These are phyloP conservation scores for Hyaena hyaena DNA, from an alignment of 2,113 vertebrate genomes.

Conservation along the genomic window DNA sequence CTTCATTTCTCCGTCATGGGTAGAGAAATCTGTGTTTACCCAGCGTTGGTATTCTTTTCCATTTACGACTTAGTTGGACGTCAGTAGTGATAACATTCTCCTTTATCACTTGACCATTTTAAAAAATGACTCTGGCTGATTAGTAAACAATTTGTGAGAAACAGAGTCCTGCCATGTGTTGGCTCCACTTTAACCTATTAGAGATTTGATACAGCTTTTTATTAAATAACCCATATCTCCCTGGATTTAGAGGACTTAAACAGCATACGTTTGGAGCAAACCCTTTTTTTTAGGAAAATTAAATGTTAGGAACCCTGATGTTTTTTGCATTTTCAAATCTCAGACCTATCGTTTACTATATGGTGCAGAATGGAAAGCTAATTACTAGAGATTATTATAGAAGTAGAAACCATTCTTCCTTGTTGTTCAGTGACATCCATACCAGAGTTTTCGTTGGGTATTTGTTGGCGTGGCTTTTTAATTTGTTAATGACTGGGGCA, in stretches of 20 bases:
- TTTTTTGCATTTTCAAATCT: neutral
- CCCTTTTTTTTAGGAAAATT: neutral
- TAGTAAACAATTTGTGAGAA: conserved; percentile 21
- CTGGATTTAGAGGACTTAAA: neutral
- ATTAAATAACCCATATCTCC: neutral
- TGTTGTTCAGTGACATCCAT: neutral
- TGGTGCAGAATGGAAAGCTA: neutral
- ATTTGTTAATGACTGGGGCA: neutral
- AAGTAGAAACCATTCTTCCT: neutral
- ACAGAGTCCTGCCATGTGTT: neutral
- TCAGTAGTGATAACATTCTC: neutral
- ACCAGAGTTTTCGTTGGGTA: neutral
- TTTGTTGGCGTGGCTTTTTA: neutral
- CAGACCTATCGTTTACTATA: neutral
- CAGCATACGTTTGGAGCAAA: neutral
- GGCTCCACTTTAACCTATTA: neutral
- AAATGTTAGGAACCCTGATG: neutral
- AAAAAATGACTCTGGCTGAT: neutral
- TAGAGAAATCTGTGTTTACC: neutral
- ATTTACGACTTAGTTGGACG: conserved; percentile 19
- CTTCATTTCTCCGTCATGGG: neutral
- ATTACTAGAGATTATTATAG: neutral
- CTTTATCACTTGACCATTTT: conserved; percentile 24
- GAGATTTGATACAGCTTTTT: neutral
- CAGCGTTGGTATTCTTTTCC: neutral